phyloP scores from a whole-genome alignment of 92 coral and sea anemone genomes.

The Paramuricea clavata region DNA sequence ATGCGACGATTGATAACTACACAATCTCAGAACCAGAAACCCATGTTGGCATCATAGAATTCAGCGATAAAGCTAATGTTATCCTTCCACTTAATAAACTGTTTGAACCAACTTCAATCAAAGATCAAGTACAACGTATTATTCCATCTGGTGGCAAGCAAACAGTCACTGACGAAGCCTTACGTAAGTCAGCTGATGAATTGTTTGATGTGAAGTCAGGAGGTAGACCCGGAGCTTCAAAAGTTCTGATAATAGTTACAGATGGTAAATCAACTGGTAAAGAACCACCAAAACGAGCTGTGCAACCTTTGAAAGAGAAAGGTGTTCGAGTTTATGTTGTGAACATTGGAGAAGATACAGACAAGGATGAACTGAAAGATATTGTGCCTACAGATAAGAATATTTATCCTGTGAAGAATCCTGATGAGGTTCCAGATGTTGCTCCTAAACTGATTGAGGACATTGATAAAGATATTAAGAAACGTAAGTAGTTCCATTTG shows the following conservation, averaged over 20 bases:
- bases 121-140: conserved; percentile 5
- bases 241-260: conserved; percentile 81
- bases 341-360: conserved; percentile 73
- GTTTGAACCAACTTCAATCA: not conserved
- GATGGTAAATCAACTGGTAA: conserved; percentile 67
- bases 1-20: conserved; percentile 73
- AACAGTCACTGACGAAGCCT: conserved; percentile 58
- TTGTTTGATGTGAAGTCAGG: conserved; percentile 30
- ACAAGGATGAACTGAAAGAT: conserved; percentile 61
- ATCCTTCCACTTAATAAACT: conserved; percentile 56
- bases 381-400: conserved; percentile 54
- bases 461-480: conserved; percentile 65
- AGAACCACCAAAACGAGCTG: conserved; percentile 54
- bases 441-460: conserved; percentile 68
- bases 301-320: conserved; percentile 71
- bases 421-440: conserved; percentile 34
- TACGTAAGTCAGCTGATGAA: conserved; percentile 42
- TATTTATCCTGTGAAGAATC: conserved; percentile 40
- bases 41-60: conserved; percentile 74
- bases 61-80: conserved; percentile 62
- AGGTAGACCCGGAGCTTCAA: conserved; percentile 14
- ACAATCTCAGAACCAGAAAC: conserved; percentile 66
- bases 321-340: conserved; percentile 77
- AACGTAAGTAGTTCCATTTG: no score
- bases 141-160: conserved; percentile 39